These are phyloP conservation scores for Coreius guichenoti DNA, from an alignment of 2,797 vertebrate species.

Conservation along the genomic window DNA sequence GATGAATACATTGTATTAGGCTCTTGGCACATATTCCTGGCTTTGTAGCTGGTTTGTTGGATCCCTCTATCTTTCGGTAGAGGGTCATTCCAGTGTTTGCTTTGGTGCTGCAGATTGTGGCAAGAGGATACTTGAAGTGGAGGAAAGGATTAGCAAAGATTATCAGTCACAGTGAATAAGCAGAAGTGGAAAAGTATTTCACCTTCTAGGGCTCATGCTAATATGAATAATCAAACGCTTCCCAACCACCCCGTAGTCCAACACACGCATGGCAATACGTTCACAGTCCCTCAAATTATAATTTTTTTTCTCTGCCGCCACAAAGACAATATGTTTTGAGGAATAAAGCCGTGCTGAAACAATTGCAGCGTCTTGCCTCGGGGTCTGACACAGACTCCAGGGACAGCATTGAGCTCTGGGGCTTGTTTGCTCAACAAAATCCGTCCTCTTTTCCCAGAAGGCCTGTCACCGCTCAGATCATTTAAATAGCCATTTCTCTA, in stretches of 20 bases:
- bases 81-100: constrained; percentile 30
- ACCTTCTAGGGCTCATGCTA: constrained; percentile 54
- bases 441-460: constrained; percentile 83
- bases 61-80: constrained; percentile 11
- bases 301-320: constrained; percentile 66
- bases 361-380: constrained; percentile 75
- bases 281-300: constrained; percentile 72
- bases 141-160: constrained; percentile 68
- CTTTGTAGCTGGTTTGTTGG: constrained; percentile 22
- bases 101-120: constrained; percentile 48
- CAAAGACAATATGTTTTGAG: constrained; percentile 76
- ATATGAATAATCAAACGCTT: constrained; percentile 61
- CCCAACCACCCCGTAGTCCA: constrained; percentile 29
- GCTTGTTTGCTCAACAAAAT: constrained; percentile 87
- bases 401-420: constrained; percentile 79
- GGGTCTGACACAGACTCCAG: constrained; percentile 81
- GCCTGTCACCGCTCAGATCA: constrained; percentile 84
- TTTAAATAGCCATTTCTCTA: constrained; percentile 84
- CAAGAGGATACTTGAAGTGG: constrained; percentile 55
- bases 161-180: constrained; percentile 67
- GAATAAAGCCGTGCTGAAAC: constrained; percentile 76
- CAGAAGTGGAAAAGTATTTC: constrained; percentile 60
- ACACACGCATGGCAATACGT: constrained; percentile 50
- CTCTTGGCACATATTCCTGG: constrained; percentile 34
- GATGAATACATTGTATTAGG: constrained; percentile 52